Base-by-base conservation (phyloP, 2,797 vertebrate species). In the Cuculus canorus region DNA sequence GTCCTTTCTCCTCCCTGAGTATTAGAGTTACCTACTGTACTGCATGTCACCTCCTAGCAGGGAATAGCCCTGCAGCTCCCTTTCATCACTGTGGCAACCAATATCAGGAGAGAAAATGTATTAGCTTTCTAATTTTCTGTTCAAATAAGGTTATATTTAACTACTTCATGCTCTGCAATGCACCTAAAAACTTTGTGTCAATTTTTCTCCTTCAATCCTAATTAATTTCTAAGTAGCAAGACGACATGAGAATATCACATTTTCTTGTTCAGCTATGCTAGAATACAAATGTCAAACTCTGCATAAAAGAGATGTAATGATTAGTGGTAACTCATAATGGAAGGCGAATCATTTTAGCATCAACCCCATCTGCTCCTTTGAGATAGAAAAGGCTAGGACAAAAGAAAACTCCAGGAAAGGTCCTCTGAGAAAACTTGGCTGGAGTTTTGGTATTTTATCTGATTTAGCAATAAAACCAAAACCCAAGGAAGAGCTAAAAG, bases 111-210 rank as follows among this genome's bases (percentile, higher is more conserved):
- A 73, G 19, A 83, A 82, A 81, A 86, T 6, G 6, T 35, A 90
- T 48, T 30, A 37, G 9, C 41, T 80, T 63, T 33, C 54, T 43
- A 30, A 86, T 90, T 80, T 94, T 76, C 48, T 59, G 14, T 30
- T 92, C 83, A 83, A 93, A 54, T 45, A 66, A 72, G n/a, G n/a
- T 66, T 88, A n/a, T 25, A 64, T 86, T 88, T 90, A 79, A 90
- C 48, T 70, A n/a, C 52, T 82, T 89, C 78, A 78, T 50, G 27
- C 41, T 85, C 73, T 56, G 23, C 48, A 85, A 9, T 4, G 0
- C 27, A 59, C 21, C 56, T 60, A 48, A 79, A 92, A 82, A 39
- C 19, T 30, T 41, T 43, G 15, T 33, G 14, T n/a, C 27, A 23
- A 17, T 12, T 80, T 48, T 79, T 59, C 54, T 89, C 70, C n/a